A percentile compares a stretch with the other conserved stretches of the same genome.
These are phyloP conservation scores for Coreius guichenoti DNA, from an alignment of 2,797 vertebrate genomes.

Conservation along the genomic window DNA sequence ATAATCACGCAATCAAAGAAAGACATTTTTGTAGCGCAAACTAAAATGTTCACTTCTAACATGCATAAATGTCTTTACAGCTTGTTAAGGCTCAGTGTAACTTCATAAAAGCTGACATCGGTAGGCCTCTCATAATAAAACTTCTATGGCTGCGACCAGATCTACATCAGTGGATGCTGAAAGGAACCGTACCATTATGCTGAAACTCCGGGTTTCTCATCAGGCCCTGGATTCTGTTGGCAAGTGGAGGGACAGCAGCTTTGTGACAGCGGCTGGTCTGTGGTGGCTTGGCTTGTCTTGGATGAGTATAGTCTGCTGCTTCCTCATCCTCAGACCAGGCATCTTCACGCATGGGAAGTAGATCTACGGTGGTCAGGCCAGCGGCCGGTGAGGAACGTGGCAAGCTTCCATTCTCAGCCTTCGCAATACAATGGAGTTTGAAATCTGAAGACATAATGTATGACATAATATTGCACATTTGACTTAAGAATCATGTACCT, in stretches of 20 bases:
- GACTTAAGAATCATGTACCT: conserved; percentile 46
- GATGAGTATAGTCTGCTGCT: conserved; percentile 39
- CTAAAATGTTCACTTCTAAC: background rate
- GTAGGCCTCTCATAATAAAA: background rate
- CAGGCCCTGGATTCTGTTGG: conserved; percentile 80
- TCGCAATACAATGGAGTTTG: conserved; percentile 1
- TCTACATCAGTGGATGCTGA: conserved; percentile 11
- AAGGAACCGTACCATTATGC: conserved; percentile 77
- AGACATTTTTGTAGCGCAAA: background rate
- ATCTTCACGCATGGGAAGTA: conserved; percentile 80
- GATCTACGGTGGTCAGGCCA: conserved; percentile 82
- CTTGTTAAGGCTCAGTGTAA: background rate
- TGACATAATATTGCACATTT: conserved; percentile 2
- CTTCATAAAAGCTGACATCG: background rate
- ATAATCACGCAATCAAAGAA: conserved; percentile 3
- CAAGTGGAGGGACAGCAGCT: conserved; percentile 62
- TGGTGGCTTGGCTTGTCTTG: conserved; percentile 23
- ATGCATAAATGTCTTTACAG: background rate
- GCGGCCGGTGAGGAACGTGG: conserved; percentile 71
- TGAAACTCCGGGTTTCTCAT: conserved; percentile 87
- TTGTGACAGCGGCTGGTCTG: conserved; percentile 58
- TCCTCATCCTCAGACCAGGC: conserved; percentile 47
- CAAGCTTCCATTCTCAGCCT: conserved; percentile 49
- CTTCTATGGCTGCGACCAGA: background rate
- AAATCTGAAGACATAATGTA: conserved; percentile 4